These are phyloP conservation scores for Lucilia sericata DNA, from an alignment of 1,140 invertebrate species.

Conservation along the genomic window DNA sequence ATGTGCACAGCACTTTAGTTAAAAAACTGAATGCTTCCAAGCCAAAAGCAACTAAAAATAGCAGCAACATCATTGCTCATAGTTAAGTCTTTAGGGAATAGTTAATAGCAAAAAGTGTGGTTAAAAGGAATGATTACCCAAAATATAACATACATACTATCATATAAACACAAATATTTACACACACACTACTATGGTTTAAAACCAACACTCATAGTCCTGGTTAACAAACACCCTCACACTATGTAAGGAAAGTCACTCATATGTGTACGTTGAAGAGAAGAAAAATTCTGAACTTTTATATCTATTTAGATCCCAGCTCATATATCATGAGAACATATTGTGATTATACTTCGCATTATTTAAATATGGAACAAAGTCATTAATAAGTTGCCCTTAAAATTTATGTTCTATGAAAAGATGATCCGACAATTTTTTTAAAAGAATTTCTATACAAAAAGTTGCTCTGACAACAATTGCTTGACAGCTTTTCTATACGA, in stretches of 20 bases:
- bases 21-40: background rate
- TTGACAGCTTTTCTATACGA: no score
- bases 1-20: background rate
- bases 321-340: background rate
- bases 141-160: background rate
- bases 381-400: background rate
- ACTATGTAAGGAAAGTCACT: background rate
- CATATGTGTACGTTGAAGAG: background rate
- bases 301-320: background rate
- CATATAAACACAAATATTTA: background rate
- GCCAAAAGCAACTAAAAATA: background rate
- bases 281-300: background rate
- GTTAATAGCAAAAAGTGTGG: background rate
- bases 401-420: no score
- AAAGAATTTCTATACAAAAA: no score
- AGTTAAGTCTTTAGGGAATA: conserved; percentile 24
- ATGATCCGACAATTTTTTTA: no score
- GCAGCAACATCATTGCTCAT: conserved; percentile 19
- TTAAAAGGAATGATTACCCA: conserved; percentile 36
- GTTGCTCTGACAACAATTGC: no score
- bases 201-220: background rate
- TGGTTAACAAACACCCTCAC: background rate
- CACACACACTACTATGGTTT: no score
- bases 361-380: background rate
- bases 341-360: background rate